Evolutionary conservation across 2,888 invertebrate genomes (phyloP), one percentile per base, ranked within the genome.

Genomic region (Rhingia campestris): DNA sequence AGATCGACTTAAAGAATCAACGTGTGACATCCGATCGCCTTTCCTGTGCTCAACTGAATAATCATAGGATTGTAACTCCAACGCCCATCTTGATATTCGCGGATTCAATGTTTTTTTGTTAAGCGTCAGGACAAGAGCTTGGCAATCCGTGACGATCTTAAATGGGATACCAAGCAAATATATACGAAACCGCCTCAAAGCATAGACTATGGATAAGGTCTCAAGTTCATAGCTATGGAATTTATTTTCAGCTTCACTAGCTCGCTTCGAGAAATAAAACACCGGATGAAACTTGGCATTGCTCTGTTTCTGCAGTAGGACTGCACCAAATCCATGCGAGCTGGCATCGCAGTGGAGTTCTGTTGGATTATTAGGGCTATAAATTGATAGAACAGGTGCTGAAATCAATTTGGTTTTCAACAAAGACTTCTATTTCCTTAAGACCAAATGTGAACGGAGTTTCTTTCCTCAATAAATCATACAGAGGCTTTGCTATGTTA

Each of bases 271-370:
- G 49, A 74, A 87, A 72, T 88, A 90, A 3, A 86, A 86, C 1
- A 90, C 84, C 7, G 86, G 86, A 41, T 81, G 76, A 33, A 63
- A 49, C 33, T 81, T 47, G 9, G 5, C 32, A 30, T 77, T 64
- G 10, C 63, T 80, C n/a, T 86, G 59, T 54, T 86, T 79, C 63
- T 88, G 87, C 3, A 88, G 41, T 4, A 88, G 22, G 22, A 22
- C 22, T 22, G 22, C 22, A 22, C 22, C 22, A 81, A 84, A 88
- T 0, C 88, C 88, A 3, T 12, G 9, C 3, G 74, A 14, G 59
- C 87, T 87, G 0, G 88, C 88, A 80, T 89, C 88, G 7, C 86
- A 87, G 75, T 89, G 88, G 32, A 89, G 61, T 79, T 89, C 87
- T 3, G 88, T 89, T 66, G 86, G 86, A 43, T 45, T 22, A 22